These are phyloP conservation scores for Molothrus aeneus DNA, from an alignment of 2,797 vertebrate species.

Conservation along the genomic window DNA sequence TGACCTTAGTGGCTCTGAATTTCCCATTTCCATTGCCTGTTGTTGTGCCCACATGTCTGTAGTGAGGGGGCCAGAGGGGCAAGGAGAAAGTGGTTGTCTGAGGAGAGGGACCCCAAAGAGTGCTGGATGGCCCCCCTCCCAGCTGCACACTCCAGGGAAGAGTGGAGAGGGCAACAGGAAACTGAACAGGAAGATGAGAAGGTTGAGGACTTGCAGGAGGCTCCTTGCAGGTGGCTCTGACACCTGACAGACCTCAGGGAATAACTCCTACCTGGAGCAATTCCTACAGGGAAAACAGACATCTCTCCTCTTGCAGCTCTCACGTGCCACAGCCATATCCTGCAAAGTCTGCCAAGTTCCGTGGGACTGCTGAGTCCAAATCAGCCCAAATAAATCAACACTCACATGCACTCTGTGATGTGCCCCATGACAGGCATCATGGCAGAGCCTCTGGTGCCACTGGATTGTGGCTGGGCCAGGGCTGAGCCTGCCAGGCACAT, in stretches of 20 bases:
- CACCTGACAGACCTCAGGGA: neutral
- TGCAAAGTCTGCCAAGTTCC: neutral
- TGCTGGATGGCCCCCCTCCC: neutral
- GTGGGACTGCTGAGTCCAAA: neutral
- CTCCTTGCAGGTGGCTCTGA: neutral
- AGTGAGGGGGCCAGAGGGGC: neutral
- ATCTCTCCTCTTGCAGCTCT: neutral
- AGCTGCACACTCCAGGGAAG: neutral
- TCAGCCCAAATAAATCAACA: neutral
- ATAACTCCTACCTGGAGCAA: neutral
- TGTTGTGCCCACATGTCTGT: accelerated
- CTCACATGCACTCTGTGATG: accelerated
- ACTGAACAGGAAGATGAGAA: neutral
- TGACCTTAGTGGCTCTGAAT: neutral
- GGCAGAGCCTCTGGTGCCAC: neutral
- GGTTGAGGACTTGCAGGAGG: neutral
- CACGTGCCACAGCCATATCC: accelerated
- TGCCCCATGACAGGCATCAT: neutral
- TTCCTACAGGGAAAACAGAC: neutral
- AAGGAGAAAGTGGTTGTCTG: neutral
- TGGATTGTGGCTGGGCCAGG: neutral
- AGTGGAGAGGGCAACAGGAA: neutral
- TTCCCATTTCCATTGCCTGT: neutral
- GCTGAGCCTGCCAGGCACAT: neutral
- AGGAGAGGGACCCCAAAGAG: neutral